These are phyloP conservation scores for Chloebia gouldiae DNA, from an alignment of 2,113 vertebrate species.

Conservation along the genomic window DNA sequence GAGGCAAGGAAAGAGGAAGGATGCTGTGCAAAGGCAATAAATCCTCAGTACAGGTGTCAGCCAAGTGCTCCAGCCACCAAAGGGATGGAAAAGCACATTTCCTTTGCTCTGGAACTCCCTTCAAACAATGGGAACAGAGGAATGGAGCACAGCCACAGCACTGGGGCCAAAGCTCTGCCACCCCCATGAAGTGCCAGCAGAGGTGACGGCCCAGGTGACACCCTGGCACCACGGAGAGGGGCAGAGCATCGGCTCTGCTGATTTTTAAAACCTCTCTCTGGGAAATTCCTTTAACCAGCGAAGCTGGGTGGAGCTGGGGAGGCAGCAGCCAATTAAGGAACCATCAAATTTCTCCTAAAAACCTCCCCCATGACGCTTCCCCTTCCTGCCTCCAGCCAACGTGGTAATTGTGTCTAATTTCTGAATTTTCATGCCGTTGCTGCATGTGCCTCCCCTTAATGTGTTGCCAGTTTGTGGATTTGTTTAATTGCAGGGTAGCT, in stretches of 20 bases:
- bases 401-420: slow-evolving; percentile 79
- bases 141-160: neutral
- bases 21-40: neutral
- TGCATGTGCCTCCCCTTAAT: slow-evolving; percentile 74
- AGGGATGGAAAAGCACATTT: neutral
- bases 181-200: accelerated
- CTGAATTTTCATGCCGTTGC: slow-evolving; percentile 76
- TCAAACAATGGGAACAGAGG: accelerated
- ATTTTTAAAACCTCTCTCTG: neutral
- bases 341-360: slow-evolving; percentile 62
- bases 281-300: neutral
- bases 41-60: neutral
- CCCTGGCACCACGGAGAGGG: neutral
- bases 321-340: slow-evolving; percentile 56
- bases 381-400: slow-evolving; percentile 60
- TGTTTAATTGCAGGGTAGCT: slow-evolving; percentile 80
- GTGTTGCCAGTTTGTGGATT: slow-evolving; percentile 73
- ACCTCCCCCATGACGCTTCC: slow-evolving; percentile 22
- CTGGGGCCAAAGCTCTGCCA: neutral
- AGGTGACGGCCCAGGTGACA: neutral
- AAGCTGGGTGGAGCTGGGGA: slow-evolving; percentile 20
- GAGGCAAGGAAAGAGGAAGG: neutral
- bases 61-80: neutral
- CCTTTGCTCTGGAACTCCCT: neutral
- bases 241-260: neutral